A percentile compares a stretch with the other conserved stretches of the same genome.
phyloP scores from a whole-genome alignment of 2,113 vertebrate species.

The Hystrix brachyura region DNA sequence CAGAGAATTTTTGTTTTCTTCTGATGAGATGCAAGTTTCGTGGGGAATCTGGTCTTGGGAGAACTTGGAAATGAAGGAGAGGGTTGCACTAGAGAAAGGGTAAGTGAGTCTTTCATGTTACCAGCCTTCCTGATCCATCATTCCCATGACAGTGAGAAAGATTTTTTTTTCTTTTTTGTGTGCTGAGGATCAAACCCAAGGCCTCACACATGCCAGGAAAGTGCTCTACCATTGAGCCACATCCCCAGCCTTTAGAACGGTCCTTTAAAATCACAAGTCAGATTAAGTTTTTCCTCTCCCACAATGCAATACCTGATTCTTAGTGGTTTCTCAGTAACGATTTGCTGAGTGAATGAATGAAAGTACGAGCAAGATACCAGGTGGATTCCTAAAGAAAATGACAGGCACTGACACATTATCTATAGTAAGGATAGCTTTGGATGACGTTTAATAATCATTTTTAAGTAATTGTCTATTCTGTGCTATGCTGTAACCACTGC shows the following conservation, averaged over 20 bases:
- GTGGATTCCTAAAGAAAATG: conserved; percentile 22
- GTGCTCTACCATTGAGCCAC: neutral
- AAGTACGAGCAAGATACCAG: neutral
- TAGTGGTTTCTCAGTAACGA: conserved; percentile 21
- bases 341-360: conserved; percentile 20
- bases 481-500: neutral
- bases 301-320: neutral
- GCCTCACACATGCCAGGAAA: neutral
- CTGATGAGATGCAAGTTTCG: conserved; percentile 39
- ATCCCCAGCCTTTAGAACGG: neutral
- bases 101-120: neutral
- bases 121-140: neutral
- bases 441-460: neutral
- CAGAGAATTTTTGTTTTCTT: neutral
- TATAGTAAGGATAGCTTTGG: neutral
- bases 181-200: neutral
- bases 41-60: neutral
- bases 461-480: conserved; percentile 14
- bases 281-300: neutral
- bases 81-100: neutral
- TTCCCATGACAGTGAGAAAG: neutral
- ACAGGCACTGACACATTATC: neutral
- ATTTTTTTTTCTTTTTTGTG: neutral
- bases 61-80: neutral
- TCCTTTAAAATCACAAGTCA: conserved; percentile 10